phyloP scores from a whole-genome alignment of 2,888 invertebrate genomes.

The Fragum fragum region DNA sequence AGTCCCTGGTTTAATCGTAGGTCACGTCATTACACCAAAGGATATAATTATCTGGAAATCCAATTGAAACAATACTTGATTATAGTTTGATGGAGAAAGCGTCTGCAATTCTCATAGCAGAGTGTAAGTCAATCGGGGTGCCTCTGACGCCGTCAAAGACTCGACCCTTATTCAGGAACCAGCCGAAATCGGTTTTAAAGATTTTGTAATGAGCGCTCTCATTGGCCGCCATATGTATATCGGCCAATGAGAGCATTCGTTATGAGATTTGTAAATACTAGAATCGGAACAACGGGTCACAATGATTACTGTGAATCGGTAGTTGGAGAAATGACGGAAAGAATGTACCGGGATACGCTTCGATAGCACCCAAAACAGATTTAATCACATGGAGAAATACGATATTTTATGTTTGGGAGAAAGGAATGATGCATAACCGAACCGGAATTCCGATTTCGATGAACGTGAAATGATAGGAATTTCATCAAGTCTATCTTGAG shows the following conservation, averaged over 20 bases:
- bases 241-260: no score
- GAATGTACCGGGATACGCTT: constrained; percentile 61
- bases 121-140: constrained; percentile 43
- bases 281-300: neutral
- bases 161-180: no score
- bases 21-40: neutral
- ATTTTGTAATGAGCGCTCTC: no score
- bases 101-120: constrained; percentile 44
- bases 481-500: constrained; percentile 52
- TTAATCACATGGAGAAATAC: constrained; percentile 62
- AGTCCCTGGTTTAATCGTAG: neutral
- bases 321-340: constrained; percentile 50
- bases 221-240: no score
- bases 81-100: constrained; percentile 50
- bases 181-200: no score
- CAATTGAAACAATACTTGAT: constrained; percentile 39
- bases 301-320: constrained; percentile 28
- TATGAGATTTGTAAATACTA: neutral
- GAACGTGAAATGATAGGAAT: constrained; percentile 47
- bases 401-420: constrained; percentile 56
- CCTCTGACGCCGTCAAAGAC: constrained; percentile 13
- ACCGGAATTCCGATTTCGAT: constrained; percentile 31
- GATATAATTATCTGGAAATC: constrained; percentile 37
- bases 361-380: constrained; percentile 58
- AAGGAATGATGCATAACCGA: constrained; percentile 17